Conservation (phyloP, 2,888 invertebrate genomes). For the Dione juno region DNA sequence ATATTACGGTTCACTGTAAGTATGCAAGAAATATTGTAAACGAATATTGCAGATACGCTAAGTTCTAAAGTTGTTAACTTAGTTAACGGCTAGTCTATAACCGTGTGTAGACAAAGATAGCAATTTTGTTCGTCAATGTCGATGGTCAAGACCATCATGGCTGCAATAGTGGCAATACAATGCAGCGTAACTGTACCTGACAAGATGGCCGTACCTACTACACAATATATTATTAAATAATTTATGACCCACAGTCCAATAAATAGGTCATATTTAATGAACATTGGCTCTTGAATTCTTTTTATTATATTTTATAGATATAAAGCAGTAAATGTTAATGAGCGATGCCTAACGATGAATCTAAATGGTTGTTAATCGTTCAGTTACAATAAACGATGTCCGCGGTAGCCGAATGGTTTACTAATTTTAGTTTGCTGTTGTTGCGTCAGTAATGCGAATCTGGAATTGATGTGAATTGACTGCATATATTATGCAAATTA, state of each 20-base stretch:
- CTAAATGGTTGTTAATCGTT: slow-evolving; percentile 67
- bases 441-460: slow-evolving; percentile 71
- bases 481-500: slow-evolving; percentile 75
- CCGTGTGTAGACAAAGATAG: slow-evolving; percentile 27
- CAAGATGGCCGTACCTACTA: slow-evolving; percentile 61
- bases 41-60: neutral
- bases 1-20: neutral
- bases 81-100: slow-evolving; percentile 5
- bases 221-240: slow-evolving; percentile 60
- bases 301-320: slow-evolving; percentile 46
- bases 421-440: slow-evolving; percentile 69
- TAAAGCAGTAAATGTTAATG: slow-evolving; percentile 56
- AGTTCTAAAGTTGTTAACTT: slow-evolving; percentile 9
- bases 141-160: slow-evolving; percentile 60
- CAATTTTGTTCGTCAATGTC: slow-evolving; percentile 25
- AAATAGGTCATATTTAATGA: slow-evolving; percentile 47
- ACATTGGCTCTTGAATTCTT: slow-evolving; percentile 22
- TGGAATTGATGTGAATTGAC: slow-evolving; percentile 66
- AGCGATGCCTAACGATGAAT: slow-evolving; percentile 67
- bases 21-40: neutral
- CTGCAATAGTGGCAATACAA: slow-evolving; percentile 72
- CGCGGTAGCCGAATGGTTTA: slow-evolving; percentile 71
- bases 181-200: slow-evolving; percentile 72
- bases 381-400: slow-evolving; percentile 67
- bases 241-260: slow-evolving; percentile 57